phyloP scores from a whole-genome alignment of 2,113 vertebrate species.

The Leucosticte australis region DNA sequence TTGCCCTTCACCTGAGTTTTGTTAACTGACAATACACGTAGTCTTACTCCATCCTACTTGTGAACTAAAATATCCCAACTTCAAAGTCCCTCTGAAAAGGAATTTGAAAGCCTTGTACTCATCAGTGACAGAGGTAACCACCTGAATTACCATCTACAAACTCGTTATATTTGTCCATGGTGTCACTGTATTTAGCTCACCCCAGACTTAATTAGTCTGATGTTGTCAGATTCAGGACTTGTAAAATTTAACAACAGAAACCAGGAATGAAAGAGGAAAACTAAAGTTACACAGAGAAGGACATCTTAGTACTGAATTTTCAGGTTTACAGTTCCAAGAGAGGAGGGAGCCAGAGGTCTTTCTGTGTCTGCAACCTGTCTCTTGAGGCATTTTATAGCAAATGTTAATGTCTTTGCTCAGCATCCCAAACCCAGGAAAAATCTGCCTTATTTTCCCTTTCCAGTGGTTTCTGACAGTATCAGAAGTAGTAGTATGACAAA shows the following conservation, averaged over 20 bases:
- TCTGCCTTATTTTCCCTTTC: background rate
- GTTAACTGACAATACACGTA: background rate
- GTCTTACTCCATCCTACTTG: background rate
- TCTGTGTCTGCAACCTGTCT: background rate
- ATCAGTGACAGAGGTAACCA: background rate
- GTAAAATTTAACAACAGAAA: background rate
- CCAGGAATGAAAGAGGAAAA: background rate
- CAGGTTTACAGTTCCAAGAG: background rate
- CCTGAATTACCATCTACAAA: background rate
- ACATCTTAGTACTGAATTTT: background rate
- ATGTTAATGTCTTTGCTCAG: background rate
- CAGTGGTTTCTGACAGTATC: background rate
- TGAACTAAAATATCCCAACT: background rate
- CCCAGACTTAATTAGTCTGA: background rate
- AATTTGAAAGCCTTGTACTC: background rate
- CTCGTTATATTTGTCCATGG: background rate
- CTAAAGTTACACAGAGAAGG: background rate
- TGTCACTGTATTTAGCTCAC: background rate
- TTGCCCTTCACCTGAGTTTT: background rate
- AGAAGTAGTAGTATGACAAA: background rate
- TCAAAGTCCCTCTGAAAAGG: background rate
- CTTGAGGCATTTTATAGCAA: background rate
- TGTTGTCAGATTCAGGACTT: background rate
- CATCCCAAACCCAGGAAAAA: background rate
- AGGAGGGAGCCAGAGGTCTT: background rate